Evolutionary conservation across 35 echinoderm and acorn worm species (phyloP).

Genomic region (Ophiothrix spiculata): DNA sequence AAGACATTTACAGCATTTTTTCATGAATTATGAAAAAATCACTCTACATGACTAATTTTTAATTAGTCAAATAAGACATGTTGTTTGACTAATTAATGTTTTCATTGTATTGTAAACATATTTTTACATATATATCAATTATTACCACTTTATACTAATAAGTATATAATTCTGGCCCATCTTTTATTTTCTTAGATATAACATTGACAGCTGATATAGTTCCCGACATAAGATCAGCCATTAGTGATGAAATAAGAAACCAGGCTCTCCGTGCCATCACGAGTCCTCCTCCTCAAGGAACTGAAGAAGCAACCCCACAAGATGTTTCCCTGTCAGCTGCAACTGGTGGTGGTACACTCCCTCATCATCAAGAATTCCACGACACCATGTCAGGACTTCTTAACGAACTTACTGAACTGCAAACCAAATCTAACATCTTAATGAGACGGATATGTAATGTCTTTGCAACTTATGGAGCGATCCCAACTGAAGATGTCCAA

Average conservation of each 20-base stretch:
- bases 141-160: no score
- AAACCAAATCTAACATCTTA: background rate
- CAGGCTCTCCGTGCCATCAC: background rate
- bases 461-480: background rate
- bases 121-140: no score
- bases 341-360: no score
- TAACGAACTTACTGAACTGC: background rate
- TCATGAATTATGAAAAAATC: no score
- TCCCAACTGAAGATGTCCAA: background rate
- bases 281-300: background rate
- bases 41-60: no score
- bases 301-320: background rate
- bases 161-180: no score
- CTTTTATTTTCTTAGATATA: no score
- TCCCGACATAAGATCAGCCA: background rate
- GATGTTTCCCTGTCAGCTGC: background rate
- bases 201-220: background rate
- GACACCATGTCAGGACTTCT: background rate
- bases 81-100: no score
- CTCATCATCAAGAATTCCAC: no score
- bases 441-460: background rate
- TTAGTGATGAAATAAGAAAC: background rate
- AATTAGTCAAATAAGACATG: no score
- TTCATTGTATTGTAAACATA: no score
- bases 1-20: no score